phyloP scores from a whole-genome alignment of 2,888 invertebrate species.

The Leptopilina drosophilae region DNA sequence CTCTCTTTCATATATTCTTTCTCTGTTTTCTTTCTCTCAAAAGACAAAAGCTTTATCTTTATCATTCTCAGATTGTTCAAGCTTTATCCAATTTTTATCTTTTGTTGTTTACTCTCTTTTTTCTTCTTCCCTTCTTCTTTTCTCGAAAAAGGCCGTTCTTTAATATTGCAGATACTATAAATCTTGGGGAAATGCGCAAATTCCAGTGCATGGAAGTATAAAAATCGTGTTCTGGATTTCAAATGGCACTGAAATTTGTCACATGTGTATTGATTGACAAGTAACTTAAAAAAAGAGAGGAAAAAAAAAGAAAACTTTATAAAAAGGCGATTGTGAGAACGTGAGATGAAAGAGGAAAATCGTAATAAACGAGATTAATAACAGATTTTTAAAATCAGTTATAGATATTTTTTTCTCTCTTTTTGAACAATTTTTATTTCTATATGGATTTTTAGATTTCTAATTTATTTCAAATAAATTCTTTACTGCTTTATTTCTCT shows the following conservation, averaged over 20 bases:
- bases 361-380: too few relatives aligned
- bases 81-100: not conserved
- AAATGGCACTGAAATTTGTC: not conserved
- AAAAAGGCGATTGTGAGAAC: too few relatives aligned
- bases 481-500: too few relatives aligned
- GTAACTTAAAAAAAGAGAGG: not conserved
- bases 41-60: too few relatives aligned
- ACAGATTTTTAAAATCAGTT: too few relatives aligned
- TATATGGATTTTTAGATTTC: too few relatives aligned
- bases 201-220: slow-evolving; percentile 5
- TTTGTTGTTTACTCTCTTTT: not conserved
- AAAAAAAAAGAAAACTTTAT: too few relatives aligned
- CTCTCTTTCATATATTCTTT: not conserved
- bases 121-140: not conserved
- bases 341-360: too few relatives aligned
- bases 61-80: not conserved
- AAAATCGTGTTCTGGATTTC: slow-evolving; percentile 1
- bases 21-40: not conserved
- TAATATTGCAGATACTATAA: slow-evolving; percentile 17
- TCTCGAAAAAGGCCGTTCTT: not conserved
- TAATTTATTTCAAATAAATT: too few relatives aligned
- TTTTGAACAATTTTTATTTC: too few relatives aligned
- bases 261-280: slow-evolving; percentile 1
- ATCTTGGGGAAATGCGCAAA: slow-evolving; percentile 14
- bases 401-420: too few relatives aligned